These are phyloP conservation scores for Cheilosia vulpina DNA, from an alignment of 2,888 invertebrate species.

Conservation along the genomic window DNA sequence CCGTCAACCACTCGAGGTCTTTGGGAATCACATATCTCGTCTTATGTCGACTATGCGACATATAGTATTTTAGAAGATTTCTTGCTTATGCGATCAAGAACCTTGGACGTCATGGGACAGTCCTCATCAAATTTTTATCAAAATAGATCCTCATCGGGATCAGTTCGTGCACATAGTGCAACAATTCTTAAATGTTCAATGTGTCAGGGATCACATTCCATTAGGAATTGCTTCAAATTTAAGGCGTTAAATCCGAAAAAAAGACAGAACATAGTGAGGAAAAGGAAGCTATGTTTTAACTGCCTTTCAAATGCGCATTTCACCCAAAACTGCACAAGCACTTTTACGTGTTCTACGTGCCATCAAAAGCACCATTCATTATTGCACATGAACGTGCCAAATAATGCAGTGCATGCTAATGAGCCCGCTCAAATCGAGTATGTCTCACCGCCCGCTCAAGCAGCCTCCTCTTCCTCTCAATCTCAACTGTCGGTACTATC, in stretches of 20 bases:
- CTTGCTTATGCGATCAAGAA: slow-evolving; percentile 3
- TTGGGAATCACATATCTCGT: slow-evolving; percentile 19
- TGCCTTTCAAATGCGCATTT: no score
- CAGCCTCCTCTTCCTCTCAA: no score
- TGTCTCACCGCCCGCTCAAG: no score
- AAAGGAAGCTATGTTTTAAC: neutral
- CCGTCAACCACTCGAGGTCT: neutral
- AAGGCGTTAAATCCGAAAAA: neutral
- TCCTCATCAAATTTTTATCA: neutral
- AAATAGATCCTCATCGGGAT: neutral
- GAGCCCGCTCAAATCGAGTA: no score
- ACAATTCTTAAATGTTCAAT: slow-evolving; percentile 8
- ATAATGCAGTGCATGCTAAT: no score
- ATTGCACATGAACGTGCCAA: no score
- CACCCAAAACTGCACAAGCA: no score
- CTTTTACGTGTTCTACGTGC: no score
- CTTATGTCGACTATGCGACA: slow-evolving; percentile 14
- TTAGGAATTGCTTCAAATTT: slow-evolving; percentile 15
- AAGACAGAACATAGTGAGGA: neutral
- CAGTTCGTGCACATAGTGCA: neutral
- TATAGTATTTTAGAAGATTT: slow-evolving; percentile 5
- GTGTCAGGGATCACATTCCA: neutral
- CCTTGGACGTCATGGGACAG: slow-evolving; percentile 3
- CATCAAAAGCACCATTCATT: no score
- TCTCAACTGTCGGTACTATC: no score